Percentiles rank a stretch among this genome's conserved stretches.
These are phyloP conservation scores for Gobionotothen gibberifrons DNA, from an alignment of 2,797 vertebrate genomes.

Conservation along the genomic window DNA sequence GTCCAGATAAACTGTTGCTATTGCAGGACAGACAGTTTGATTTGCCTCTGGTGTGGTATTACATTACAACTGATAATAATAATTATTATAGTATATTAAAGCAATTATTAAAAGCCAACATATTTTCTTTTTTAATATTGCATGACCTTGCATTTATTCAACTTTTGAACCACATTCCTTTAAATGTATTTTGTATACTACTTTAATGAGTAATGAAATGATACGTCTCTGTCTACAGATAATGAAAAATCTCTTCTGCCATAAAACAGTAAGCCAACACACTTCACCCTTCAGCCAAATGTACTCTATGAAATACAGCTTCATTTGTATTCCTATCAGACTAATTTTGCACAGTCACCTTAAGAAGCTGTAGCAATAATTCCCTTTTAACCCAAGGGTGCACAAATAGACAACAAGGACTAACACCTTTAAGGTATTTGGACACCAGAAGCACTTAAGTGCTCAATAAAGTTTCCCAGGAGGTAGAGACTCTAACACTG, in stretches of 20 bases:
- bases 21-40: neutral
- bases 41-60: neutral
- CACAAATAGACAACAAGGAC: constrained; percentile 51
- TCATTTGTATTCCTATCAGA: neutral
- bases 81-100: neutral
- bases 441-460: constrained; percentile 78
- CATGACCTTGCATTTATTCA: neutral
- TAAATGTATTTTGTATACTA: neutral
- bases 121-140: neutral
- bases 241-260: constrained; percentile 15
- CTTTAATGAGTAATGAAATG: neutral
- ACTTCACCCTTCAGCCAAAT: constrained; percentile 1
- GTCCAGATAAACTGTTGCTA: neutral
- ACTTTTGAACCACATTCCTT: constrained; percentile 15
- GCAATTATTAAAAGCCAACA: neutral
- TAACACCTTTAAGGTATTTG: constrained; percentile 63
- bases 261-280: neutral
- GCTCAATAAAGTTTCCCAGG: constrained; percentile 74
- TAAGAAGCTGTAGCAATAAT: constrained; percentile 2
- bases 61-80: neutral
- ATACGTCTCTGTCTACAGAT: neutral
- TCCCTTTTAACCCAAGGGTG: neutral
- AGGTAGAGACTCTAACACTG: constrained; percentile 69
- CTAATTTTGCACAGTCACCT: neutral
- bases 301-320: constrained; percentile 14